These are phyloP conservation scores for Drosophila murphyi DNA, from an alignment of 1,140 invertebrate genomes.

Conservation along the genomic window DNA sequence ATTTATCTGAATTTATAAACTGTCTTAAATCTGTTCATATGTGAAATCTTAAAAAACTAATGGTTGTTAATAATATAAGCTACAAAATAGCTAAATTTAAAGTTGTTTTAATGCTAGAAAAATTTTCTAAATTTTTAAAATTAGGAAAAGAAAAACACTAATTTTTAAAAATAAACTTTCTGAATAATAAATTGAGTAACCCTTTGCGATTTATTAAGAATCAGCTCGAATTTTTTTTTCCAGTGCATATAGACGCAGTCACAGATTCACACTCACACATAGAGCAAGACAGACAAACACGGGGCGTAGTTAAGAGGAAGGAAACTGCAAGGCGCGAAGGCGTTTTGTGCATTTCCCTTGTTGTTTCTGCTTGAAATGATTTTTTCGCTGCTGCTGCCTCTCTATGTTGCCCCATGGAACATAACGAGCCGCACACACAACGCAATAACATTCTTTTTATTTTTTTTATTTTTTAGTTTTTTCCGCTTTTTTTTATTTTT, in stretches of 20 bases:
- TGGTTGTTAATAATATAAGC: no score
- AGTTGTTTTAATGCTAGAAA: no score
- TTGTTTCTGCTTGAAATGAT: conserved; percentile 81
- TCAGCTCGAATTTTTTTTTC: no score
- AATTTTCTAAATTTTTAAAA: no score
- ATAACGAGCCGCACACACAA: conserved; percentile 58
- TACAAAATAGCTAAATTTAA: no score
- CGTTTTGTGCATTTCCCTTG: conserved; percentile 78
- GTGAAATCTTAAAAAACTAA: no score
- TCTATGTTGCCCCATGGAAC: conserved; percentile 37
- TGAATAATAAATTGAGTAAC: no score
- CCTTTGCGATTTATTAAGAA: no score
- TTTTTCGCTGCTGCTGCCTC: conserved; percentile 41
- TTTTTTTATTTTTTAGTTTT: conserved; percentile 32
- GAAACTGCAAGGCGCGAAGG: conserved; percentile 65
- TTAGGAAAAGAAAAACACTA: no score
- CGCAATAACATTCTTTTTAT: conserved; percentile 48
- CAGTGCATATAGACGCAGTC: background rate
- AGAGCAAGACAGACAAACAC: background rate
- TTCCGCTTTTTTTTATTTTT: conserved; percentile 26
- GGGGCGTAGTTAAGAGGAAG: conserved; percentile 17
- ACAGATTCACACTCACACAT: conserved; percentile 24
- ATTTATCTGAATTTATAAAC: no score
- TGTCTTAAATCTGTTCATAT: no score
- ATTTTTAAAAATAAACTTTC: no score